phyloP scores from a whole-genome alignment of 2,113 vertebrate species.

The Miniopterus natalensis region DNA sequence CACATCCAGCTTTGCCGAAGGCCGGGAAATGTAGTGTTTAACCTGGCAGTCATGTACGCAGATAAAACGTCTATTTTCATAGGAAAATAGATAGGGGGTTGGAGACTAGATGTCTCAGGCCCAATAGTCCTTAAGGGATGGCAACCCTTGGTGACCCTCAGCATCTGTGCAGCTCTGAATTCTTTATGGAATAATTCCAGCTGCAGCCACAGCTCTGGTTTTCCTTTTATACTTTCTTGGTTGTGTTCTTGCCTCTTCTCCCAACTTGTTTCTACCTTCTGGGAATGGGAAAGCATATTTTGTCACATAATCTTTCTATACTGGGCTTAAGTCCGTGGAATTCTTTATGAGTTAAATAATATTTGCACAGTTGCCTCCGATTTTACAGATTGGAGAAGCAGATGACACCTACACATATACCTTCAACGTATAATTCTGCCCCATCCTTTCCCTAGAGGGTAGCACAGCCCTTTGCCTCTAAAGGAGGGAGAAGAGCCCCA shows the following conservation, averaged over 20 bases:
- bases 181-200: not conserved
- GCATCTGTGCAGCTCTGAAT: not conserved
- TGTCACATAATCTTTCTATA: not conserved
- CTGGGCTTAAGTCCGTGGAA: not conserved
- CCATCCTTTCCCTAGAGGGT: not conserved
- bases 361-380: slow-evolving; percentile 10
- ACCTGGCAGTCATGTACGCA: not conserved
- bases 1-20: not conserved
- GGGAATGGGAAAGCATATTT: not conserved
- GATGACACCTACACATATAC: not conserved
- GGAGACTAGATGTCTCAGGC: not conserved
- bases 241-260: slow-evolving; percentile 21
- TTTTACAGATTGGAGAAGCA: not conserved
- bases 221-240: not conserved
- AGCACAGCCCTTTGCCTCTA: not conserved
- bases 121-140: not conserved
- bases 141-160: not conserved
- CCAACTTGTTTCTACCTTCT: not conserved
- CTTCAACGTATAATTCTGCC: not conserved
- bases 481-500: not conserved
- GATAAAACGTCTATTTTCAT: not conserved
- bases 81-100: not conserved
- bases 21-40: not conserved
- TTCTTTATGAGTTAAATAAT: slow-evolving; percentile 15
- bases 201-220: not conserved